A percentile compares a stretch with the other conserved stretches of the same genome.
Conservation (phyloP, 2,797 vertebrate genomes). For the Lepilemur septentrionalis region DNA sequence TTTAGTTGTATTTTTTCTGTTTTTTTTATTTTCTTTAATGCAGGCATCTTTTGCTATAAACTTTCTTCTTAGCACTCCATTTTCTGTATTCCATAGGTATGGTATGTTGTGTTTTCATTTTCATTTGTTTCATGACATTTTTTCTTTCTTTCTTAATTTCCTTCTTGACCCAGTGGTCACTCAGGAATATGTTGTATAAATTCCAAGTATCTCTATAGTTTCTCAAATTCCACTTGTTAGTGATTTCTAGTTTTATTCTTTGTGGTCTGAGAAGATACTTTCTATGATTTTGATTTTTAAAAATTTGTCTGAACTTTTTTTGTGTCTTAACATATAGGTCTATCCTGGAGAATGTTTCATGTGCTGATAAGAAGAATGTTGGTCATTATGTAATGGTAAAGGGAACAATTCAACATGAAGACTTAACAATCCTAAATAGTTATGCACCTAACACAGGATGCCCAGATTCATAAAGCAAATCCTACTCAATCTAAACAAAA, state of each 20-base stretch:
- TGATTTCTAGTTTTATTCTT: neutral
- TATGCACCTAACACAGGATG: no score
- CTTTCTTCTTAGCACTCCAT: neutral
- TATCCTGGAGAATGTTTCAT: neutral
- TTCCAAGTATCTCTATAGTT: neutral
- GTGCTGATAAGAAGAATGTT: neutral
- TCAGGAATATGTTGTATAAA: neutral
- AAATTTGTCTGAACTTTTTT: neutral
- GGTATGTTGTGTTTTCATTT: neutral
- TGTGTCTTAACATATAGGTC: no score
- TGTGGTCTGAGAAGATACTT: neutral
- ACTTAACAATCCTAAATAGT: no score
- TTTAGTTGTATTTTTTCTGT: neutral
- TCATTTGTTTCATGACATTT: neutral
- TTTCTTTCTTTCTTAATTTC: neutral
- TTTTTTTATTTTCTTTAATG: neutral
- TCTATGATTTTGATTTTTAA: neutral
- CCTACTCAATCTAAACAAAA: no score
- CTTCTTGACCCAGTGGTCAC: neutral
- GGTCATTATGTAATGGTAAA: no score
- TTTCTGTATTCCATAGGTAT: neutral
- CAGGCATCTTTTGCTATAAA: neutral
- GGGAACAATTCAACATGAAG: no score
- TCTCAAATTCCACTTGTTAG: neutral
- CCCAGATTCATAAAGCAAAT: no score